Evolutionary conservation across 2,797 vertebrate species (phyloP).

Genomic region (Coluber constrictor): DNA sequence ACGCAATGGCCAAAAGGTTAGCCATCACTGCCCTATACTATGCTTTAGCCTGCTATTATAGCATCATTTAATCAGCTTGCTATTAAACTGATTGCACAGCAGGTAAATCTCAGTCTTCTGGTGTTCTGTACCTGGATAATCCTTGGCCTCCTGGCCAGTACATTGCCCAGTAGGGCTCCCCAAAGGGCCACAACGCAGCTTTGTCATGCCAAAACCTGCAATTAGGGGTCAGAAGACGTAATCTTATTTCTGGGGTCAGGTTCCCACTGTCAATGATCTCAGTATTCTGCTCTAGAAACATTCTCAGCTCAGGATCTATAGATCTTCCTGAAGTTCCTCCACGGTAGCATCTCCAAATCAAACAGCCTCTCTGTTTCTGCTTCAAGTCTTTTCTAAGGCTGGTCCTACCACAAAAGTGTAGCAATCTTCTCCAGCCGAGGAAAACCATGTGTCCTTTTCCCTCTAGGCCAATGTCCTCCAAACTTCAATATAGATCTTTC

Average conservation of each 20-base stretch:
- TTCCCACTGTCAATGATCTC: constrained; percentile 74
- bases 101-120: not conserved
- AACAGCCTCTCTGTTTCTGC: constrained; percentile 21
- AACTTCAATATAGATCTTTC: accelerated
- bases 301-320: constrained; percentile 60
- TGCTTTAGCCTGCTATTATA: not conserved
- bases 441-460: constrained; percentile 44
- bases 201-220: constrained; percentile 88
- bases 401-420: constrained; percentile 21
- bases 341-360: constrained; percentile 31
- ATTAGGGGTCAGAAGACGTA: constrained; percentile 84
- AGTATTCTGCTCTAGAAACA: constrained; percentile 83
- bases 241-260: constrained; percentile 86
- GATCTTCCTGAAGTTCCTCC: constrained; percentile 32
- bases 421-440: not conserved
- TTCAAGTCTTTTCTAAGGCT: constrained; percentile 33
- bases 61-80: not conserved
- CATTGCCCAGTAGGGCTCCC: constrained; percentile 92
- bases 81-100: not conserved
- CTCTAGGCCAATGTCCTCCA: not conserved
- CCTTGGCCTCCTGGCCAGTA: constrained; percentile 97
- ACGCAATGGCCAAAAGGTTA: no score
- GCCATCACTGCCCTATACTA: no score
- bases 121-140: constrained; percentile 76
- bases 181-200: constrained; percentile 86